Evolutionary conservation across 2,888 invertebrate genomes (phyloP), one percentile per base, ranked within the genome.

Genomic region (Oxycera nigricornis): DNA sequence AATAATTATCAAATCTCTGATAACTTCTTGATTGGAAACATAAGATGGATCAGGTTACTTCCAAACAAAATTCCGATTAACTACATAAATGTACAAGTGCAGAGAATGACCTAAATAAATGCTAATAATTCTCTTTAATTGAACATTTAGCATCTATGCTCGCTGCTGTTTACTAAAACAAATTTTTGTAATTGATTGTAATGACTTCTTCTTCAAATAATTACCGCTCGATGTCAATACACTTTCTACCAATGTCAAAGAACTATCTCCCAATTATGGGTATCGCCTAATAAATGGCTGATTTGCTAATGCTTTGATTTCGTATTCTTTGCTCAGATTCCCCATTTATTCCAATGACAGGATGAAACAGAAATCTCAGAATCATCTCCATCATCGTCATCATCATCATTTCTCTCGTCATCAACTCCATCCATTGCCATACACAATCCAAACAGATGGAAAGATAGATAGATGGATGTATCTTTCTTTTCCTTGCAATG

Each of bases 381-480:
- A 50, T 68, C 68, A 68, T 68, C 68, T 50, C 30, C 50, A 46
- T 68, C 68, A 68, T 68, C 67, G 26, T 41, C 67, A 41, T 68
- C n/a, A 17, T 28, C 28, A 22, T 11, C 4, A 22, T 20, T 22
- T 50, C n/a, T n/a, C 17, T 9, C 17, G 4, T n/a, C 55, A 22
- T 20, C n/a, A 11, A 11, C 6, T 50, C 11, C 55, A 17, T 55
- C 24, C 22, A 59, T 28, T n/a, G n/a, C 35, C 35, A 35, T 35
- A 6, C 35, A 35, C 35, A 6, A 7, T 35, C 11, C 35, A 59
- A 59, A 59, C 28, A 30, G 28, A 35, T 35, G 35, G 35, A 35
- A 35, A 7, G 35, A 35, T 11, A 11, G 14, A 14, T 7, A 7
- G 35, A 35, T 11, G 35, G 14, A 14, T 7, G 6, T 50, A 50